phyloP scores from a whole-genome alignment of 1,140 invertebrate genomes.

The Drosophila gunungcola region DNA sequence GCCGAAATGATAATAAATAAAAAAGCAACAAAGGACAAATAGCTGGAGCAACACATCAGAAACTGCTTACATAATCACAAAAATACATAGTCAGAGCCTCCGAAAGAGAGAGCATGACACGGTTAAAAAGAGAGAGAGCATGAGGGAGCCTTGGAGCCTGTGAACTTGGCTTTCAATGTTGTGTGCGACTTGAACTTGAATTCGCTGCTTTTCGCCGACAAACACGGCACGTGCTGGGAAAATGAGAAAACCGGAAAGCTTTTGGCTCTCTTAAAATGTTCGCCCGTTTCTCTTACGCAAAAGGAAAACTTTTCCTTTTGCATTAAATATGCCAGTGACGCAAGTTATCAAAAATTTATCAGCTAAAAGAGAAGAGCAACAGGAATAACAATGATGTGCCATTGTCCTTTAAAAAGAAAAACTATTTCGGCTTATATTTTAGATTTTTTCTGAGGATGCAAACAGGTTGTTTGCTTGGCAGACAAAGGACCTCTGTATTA shows the following conservation, averaged over 20 bases:
- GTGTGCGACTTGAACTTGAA: constrained; percentile 80
- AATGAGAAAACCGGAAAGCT: constrained; percentile 53
- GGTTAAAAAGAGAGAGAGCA: constrained; percentile 11
- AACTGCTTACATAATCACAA: constrained; percentile 76
- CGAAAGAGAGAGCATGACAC: constrained; percentile 21
- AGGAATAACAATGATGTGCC: constrained; percentile 36
- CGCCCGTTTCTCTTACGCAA: constrained; percentile 10
- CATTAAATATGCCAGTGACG: constrained; percentile 73
- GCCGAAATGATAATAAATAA: constrained; percentile 1
- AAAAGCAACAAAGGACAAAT: constrained; percentile 38
- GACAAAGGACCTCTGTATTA: constrained; percentile 31
- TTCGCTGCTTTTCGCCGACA: constrained; percentile 35
- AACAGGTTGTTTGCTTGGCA: constrained; percentile 53
- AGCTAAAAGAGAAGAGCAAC: constrained; percentile 52
- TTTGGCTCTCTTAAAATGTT: constrained; percentile 25
- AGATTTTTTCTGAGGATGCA: constrained; percentile 22
- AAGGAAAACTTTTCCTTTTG: constrained; percentile 10
- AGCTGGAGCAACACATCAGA: constrained; percentile 31
- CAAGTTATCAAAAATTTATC: constrained; percentile 77
- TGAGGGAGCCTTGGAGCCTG: constrained; percentile 50
- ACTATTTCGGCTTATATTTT: constrained; percentile 39
- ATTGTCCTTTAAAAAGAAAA: constrained; percentile 1
- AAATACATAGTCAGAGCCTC: constrained; percentile 38
- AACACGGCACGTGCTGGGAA: constrained; percentile 44
- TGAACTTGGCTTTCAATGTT: constrained; percentile 81